Conservation (phyloP, 2,888 invertebrate species). For the Cenopis cana region DNA sequence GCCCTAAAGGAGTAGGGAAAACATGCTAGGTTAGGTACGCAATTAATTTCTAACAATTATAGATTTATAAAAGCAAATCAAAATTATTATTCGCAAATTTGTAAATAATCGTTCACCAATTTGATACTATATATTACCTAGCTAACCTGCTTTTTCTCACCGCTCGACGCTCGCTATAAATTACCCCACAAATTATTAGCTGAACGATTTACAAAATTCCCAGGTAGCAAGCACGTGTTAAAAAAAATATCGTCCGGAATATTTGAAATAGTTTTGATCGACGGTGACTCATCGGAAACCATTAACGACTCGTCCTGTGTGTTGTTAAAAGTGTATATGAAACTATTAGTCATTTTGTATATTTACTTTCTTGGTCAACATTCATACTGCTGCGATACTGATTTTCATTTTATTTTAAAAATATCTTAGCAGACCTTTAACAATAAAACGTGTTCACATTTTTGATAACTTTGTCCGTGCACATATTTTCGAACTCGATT, state of each 20-base stretch:
- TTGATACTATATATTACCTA: slow-evolving; percentile 20
- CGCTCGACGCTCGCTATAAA: slow-evolving; percentile 61
- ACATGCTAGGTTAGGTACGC: no score
- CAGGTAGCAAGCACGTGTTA: slow-evolving; percentile 64
- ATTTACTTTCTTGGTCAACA: neutral
- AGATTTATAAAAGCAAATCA: neutral
- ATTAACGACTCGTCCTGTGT: slow-evolving; percentile 26
- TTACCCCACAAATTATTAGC: slow-evolving; percentile 60
- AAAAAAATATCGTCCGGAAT: slow-evolving; percentile 56
- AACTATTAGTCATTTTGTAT: slow-evolving; percentile 34
- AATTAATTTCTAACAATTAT: no score
- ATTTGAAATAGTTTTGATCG: slow-evolving; percentile 59
- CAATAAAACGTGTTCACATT: no score
- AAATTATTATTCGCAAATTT: slow-evolving; percentile 7
- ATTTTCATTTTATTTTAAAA: no score
- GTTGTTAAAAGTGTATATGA: slow-evolving; percentile 22
- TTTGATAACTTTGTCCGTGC: no score
- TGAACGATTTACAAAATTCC: slow-evolving; percentile 53
- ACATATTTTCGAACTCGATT: no score
- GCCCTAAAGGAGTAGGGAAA: no score
- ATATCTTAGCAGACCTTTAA: no score
- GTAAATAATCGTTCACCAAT: neutral
- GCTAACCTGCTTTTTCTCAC: slow-evolving; percentile 56
- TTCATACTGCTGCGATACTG: no score
- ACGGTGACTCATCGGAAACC: slow-evolving; percentile 39